Base-by-base conservation (phyloP, 2,113 vertebrate species). In the Apteryx owenii region DNA sequence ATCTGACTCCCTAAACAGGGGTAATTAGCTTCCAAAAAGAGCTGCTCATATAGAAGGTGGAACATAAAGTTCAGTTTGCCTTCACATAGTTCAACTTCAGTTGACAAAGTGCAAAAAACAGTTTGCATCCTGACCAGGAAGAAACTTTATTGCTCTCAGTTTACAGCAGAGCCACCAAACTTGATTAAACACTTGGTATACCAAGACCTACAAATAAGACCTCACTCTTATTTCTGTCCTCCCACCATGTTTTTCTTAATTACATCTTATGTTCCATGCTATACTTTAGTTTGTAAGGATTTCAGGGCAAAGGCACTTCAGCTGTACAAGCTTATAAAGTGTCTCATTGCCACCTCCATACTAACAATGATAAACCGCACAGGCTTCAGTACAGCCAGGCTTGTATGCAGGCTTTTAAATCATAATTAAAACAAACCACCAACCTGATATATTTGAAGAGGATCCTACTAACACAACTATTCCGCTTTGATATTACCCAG, bases 11-110 rank as follows among this genome's bases (percentile, higher is more conserved):
- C 56, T 86, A 90, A 97, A 81, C 19, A 75, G 46, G 38, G 28
- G 56, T 72, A 90, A 96, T 90, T 92, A 96, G 51, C 51, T 90
- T 56, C 88, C 62, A 81, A 29, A 93, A 93, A 90, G 58, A 90
- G 76, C 85, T 61, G 31, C 42, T 71, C 7, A 0, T 36, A 8
- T 22, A 89, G 79, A 40, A 53, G 12, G 42, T 29, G 38, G 38
- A 86, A 61, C 31, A 40, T 4, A 42, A 71, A 4, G 1, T 21
- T 33, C 26, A 68, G 29, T 33, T 62, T 92, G 31, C 54, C 69
- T 71, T 87, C 64, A 12, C 18, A 23, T 9, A 40, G 64, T 1
- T 66, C 69, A 79, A 2, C 38, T 21, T 31, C 56, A 85, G 68
- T 72, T 90, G 51, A 61, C 42, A 22, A 56, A 71, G 23, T 0